Conservation (phyloP, 64 coral and sea anemone species). For the Porites lutea region DNA sequence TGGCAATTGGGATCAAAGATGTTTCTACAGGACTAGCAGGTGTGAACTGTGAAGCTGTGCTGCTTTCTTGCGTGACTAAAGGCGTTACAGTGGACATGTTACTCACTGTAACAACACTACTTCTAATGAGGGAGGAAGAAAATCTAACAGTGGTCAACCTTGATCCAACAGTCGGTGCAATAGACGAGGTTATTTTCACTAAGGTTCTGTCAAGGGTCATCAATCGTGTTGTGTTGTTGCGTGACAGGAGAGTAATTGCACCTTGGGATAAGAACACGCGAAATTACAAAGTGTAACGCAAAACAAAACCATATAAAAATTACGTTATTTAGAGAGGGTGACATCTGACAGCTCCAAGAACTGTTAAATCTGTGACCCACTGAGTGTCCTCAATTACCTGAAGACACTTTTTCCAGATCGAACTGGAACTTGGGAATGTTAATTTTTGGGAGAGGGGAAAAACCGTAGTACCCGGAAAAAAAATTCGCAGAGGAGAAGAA, state of each 20-base stretch:
- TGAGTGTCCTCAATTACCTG: too few relatives aligned
- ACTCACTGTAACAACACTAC: conserved; percentile 7
- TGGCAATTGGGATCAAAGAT: neutral
- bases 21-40: neutral
- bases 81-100: conserved; percentile 1
- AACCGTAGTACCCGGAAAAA: too few relatives aligned
- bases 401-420: too few relatives aligned
- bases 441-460: too few relatives aligned
- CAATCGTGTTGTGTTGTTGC: neutral
- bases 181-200: neutral
- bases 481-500: too few relatives aligned
- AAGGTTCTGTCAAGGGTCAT: neutral
- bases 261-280: conserved; percentile 28
- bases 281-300: neutral
- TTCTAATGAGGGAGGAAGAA: neutral
- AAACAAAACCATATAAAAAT: too few relatives aligned
- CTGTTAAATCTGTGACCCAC: too few relatives aligned
- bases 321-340: too few relatives aligned
- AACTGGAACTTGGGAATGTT: too few relatives aligned
- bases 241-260: neutral
- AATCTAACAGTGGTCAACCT: neutral
- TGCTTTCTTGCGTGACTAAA: neutral
- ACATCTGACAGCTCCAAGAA: too few relatives aligned
- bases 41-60: neutral
- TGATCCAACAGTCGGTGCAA: conserved; percentile 13